Base-by-base conservation (phyloP, 2,888 invertebrate species). In the Hypomecis atomaria region DNA sequence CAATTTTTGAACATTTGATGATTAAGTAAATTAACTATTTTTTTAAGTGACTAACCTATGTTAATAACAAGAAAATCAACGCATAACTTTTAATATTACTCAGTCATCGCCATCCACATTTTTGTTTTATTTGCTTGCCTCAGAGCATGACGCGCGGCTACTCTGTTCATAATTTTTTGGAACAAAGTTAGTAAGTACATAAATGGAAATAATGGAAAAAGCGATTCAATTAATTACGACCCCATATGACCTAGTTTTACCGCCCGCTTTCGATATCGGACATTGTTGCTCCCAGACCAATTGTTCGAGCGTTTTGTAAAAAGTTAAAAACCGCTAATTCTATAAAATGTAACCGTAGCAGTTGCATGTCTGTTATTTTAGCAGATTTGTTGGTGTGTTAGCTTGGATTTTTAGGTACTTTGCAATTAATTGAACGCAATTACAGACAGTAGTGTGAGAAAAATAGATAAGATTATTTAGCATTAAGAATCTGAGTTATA, bases 231-330 rank as follows among this genome's bases (percentile, higher is more conserved):
- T 56, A 65, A 65, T 65, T 60, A 65, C 57, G 6, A 10, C 42
- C 42, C 48, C 50, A 45, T 50, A 50, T 53, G 60, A 56, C 57
- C 60, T 60, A 53, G 57, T 65, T 60, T 48, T 34, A 9, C 42
- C 13, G 42, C 44, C 11, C 52, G 50, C 59, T 59, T 65, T 57
- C 65, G 36, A 45, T 47, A 33, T 53, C 6, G 38, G 45, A 61
- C 60, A 49, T 61, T 65, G 60, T 56, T 64, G 34, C 48, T 47
- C 37, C 23, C 57, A 60, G 52, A 59, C 49, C 49, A 63, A 63
- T 65, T 61, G 60, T 57, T 49, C 38, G 38, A 47, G 53, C 52
- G 52, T 36, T 59, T 64, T 60, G 57, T 47, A 48, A 53, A 57
- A 11, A 53, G 57, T 13, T 64, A 65, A 61, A 44, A 56, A 47